phyloP scores from a whole-genome alignment of 2,888 invertebrate species.

The Thera obeliscata region DNA sequence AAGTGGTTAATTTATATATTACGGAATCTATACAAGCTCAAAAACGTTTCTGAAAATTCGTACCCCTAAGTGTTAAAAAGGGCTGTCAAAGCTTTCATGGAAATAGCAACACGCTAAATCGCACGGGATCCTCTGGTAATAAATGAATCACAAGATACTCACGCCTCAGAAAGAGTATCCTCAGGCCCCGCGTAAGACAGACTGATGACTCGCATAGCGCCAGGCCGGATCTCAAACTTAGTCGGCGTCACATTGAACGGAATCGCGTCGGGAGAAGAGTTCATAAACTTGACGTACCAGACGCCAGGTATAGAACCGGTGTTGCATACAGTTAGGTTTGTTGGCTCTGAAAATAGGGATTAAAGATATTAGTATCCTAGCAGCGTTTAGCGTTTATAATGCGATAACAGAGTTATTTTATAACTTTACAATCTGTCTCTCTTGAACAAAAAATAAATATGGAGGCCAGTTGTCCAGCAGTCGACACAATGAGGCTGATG shows the following conservation, averaged over 20 bases:
- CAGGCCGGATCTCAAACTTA: conserved; percentile 63
- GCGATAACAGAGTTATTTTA: too few species aligned
- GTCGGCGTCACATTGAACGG: conserved; percentile 63
- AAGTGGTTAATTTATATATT: too few species aligned
- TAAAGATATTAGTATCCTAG: neutral
- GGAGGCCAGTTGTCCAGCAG: too few species aligned
- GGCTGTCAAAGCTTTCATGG: too few species aligned
- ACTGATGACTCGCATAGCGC: conserved; percentile 49
- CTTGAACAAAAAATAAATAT: too few species aligned
- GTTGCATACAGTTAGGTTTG: conserved; percentile 58
- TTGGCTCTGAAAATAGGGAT: conserved; percentile 58
- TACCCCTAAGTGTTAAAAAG: too few species aligned
- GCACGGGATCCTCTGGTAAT: too few species aligned
- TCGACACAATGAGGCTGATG: too few species aligned
- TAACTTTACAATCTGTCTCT: too few species aligned
- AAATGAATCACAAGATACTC: conserved; percentile 40
- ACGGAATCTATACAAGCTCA: too few species aligned
- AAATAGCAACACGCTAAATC: too few species aligned
- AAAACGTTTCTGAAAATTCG: too few species aligned
- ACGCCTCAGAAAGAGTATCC: conserved; percentile 62
- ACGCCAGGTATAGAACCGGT: conserved; percentile 63
- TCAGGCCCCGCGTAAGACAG: conserved; percentile 61
- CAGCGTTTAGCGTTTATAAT: neutral
- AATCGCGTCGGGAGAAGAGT: conserved; percentile 45
- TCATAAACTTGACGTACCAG: conserved; percentile 63